A percentile compares a stretch with the other conserved stretches of the same genome.
Evolutionary conservation across 2,888 invertebrate genomes (phyloP).

Genomic region (Drosophila paracracens): DNA sequence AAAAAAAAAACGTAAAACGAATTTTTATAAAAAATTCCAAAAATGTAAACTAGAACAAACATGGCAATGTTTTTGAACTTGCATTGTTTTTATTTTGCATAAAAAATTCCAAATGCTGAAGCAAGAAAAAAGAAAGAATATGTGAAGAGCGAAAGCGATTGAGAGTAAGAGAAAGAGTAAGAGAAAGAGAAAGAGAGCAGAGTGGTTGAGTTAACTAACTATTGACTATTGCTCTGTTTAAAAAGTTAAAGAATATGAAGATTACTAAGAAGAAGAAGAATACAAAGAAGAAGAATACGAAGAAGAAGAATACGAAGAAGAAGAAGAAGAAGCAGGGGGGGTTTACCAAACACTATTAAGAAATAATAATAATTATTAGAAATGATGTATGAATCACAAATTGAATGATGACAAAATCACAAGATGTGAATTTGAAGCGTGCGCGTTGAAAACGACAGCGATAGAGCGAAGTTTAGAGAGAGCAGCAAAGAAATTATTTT

Average conservation of each 20-base stretch:
- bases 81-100: constrained; percentile 54
- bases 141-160: neutral
- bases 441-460: constrained; percentile 70
- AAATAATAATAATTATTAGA: constrained; percentile 41
- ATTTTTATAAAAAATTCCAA: constrained; percentile 74
- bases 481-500: constrained; percentile 75
- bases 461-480: constrained; percentile 29
- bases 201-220: constrained; percentile 61
- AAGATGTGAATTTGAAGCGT: constrained; percentile 58
- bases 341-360: constrained; percentile 41
- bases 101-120: constrained; percentile 72
- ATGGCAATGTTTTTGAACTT: constrained; percentile 50
- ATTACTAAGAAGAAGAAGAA: neutral
- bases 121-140: constrained; percentile 25
- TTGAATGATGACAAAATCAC: constrained; percentile 35
- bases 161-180: constrained; percentile 6
- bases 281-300: neutral
- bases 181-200: constrained; percentile 22
- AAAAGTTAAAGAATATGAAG: constrained; percentile 16
- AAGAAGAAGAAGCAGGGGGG: constrained; percentile 29
- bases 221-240: constrained; percentile 44
- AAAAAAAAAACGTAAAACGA: constrained; percentile 57
- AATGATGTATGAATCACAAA: constrained; percentile 16
- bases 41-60: constrained; percentile 39
- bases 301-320: neutral